Base-by-base conservation (phyloP, 2,113 vertebrate genomes). In the Lophura nycthemera region DNA sequence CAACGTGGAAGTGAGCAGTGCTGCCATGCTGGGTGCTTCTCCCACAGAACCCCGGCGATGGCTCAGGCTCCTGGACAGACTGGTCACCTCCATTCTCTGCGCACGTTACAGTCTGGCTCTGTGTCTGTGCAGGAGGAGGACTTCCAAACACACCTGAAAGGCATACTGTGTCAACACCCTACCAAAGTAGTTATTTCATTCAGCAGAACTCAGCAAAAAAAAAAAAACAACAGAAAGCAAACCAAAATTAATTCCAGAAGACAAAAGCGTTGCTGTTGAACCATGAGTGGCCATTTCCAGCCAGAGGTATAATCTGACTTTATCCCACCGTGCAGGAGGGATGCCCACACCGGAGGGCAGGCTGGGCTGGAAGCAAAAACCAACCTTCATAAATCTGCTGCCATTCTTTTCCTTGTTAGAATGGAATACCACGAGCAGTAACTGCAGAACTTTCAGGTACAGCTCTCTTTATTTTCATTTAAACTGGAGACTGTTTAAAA, bases 71-170 rank as follows among this genome's bases (percentile, higher is more conserved):
- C 73, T 93, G 96, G 42, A 70, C 21, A 56, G 91, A 84, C 61
- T 66, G 93, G 4, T 24, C 81, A 38, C 97, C 97, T 13, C 97
- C 97, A 73, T 94, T 98, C 86, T 97, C 97, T 43, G 93, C 76
- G 89, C 96, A 93, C 24, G 88, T 18, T 76, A 95, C 2, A 73
- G 97, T 88, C 59, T 96, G 97, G 79, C n/a, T 93, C 78, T 57
- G 61, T 14, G 96, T 73, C 66, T 54, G 91, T 45, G 76, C 93
- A 13, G 96, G 71, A 76, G 97, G 85, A 74, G 95, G 85, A 61
- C 60, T 96, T 83, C 98, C 98, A 96, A 99, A 99, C 91, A 98
- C 98, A 86, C 99, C 99, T 99, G 95, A 4, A 97, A 97, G 61
- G 65, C 29, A 86, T 2, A 57, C 1, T 42, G 13, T 0, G 8